Evolutionary conservation across 2,888 invertebrate genomes (phyloP).

Genomic region (Halictus ligatus): DNA sequence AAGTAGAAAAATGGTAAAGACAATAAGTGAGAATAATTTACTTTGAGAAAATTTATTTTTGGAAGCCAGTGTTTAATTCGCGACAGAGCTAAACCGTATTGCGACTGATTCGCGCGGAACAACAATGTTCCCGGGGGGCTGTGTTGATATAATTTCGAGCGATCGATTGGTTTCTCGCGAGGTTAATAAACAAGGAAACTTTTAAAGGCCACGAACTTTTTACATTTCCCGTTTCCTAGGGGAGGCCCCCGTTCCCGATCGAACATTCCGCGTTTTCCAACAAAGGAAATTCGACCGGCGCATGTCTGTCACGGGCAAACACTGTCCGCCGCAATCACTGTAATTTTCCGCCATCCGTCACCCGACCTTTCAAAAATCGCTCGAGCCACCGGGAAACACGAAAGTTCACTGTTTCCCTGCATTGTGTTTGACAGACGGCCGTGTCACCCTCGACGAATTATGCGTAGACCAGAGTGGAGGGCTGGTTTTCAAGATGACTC

Average conservation of each 20-base stretch:
- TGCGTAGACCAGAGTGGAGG: neutral
- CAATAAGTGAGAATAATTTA: neutral
- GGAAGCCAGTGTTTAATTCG: neutral
- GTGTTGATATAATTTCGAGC: neutral
- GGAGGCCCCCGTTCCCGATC: neutral
- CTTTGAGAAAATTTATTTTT: too few relatives aligned
- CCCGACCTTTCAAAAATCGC: slow-evolving; percentile 20
- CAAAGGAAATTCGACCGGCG: neutral
- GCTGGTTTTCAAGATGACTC: neutral
- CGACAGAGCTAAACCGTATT: neutral
- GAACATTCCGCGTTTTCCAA: neutral
- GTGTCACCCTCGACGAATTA: slow-evolving; percentile 17
- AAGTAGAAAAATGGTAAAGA: neutral
- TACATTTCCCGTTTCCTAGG: neutral
- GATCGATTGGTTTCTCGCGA: neutral
- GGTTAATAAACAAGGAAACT: neutral
- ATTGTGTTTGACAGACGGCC: slow-evolving; percentile 6
- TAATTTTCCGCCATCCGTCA: slow-evolving; percentile 32
- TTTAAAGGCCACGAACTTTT: neutral
- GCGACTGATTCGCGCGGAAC: neutral
- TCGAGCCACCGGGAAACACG: slow-evolving; percentile 7
- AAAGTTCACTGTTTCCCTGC: slow-evolving; percentile 1
- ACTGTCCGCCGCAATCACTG: slow-evolving; percentile 34
- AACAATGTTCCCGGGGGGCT: neutral
- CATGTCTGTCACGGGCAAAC: slow-evolving; percentile 43